Percentiles rank a stretch among this genome's conserved stretches.
phyloP scores from a whole-genome alignment of 2,888 invertebrate genomes.

The Hypercompe scribonia region DNA sequence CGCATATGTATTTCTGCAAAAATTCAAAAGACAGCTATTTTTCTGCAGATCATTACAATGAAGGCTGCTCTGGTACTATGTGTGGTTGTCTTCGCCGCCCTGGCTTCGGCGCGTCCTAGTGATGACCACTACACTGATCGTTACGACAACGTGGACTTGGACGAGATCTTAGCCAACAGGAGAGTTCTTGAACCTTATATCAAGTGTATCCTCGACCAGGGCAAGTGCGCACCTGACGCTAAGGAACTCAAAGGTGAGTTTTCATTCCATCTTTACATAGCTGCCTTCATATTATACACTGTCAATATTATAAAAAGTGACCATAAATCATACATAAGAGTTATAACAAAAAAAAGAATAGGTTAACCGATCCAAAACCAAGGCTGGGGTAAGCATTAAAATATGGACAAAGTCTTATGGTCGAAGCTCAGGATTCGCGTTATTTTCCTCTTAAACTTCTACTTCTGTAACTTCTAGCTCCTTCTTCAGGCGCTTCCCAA shows the following conservation, averaged over 20 bases:
- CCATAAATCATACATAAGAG: too few relatives aligned
- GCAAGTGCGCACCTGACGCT: conserved; percentile 89
- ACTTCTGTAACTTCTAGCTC: too few relatives aligned
- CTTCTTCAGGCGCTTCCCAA: too few relatives aligned
- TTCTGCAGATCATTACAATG: background rate
- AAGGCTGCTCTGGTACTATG: conserved; percentile 17
- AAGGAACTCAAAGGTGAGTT: conserved; percentile 88
- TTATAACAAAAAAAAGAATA: too few relatives aligned
- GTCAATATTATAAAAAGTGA: background rate
- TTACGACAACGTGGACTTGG: conserved; percentile 89
- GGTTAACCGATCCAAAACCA: too few relatives aligned
- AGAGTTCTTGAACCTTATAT: conserved; percentile 87
- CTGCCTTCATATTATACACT: background rate
- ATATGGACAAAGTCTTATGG: too few relatives aligned
- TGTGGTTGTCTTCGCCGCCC: conserved; percentile 22
- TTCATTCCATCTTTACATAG: background rate
- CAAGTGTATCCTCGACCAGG: conserved; percentile 88
- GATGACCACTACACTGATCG: conserved; percentile 85
- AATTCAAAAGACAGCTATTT: too few relatives aligned
- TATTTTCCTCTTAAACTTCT: too few relatives aligned
- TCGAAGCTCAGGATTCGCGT: too few relatives aligned
- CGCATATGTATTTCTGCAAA: too few relatives aligned
- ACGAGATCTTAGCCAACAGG: conserved; percentile 88
- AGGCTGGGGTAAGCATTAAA: too few relatives aligned
- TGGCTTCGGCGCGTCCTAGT: conserved; percentile 20